Evolutionary conservation across 1,140 invertebrate genomes (phyloP).

Genomic region (Drosophila auraria): DNA sequence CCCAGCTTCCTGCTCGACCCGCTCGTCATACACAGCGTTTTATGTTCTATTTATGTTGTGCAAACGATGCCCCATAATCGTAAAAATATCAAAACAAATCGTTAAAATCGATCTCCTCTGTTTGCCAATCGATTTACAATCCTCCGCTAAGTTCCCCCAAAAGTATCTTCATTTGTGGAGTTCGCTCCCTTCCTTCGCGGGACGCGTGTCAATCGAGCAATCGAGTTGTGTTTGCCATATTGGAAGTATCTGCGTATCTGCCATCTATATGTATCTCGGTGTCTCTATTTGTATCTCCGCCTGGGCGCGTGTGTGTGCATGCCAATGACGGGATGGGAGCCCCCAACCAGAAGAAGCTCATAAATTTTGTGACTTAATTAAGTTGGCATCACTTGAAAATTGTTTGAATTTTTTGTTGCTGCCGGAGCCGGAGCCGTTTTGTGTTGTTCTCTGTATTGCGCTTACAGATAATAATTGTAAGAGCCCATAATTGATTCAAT

Average conservation of each 20-base stretch:
- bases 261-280: slow-evolving; percentile 24
- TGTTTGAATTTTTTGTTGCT: slow-evolving; percentile 67
- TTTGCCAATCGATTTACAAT: slow-evolving; percentile 60
- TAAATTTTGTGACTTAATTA: slow-evolving; percentile 83
- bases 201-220: slow-evolving; percentile 76
- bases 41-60: slow-evolving; percentile 85
- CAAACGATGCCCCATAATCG: slow-evolving; percentile 85
- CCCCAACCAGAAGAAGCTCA: slow-evolving; percentile 69
- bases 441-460: slow-evolving; percentile 42
- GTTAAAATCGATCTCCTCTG: slow-evolving; percentile 84
- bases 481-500: slow-evolving; percentile 70
- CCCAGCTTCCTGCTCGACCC: slow-evolving; percentile 28
- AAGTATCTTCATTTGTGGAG: slow-evolving; percentile 65
- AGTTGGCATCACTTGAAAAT: slow-evolving; percentile 82
- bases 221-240: slow-evolving; percentile 57
- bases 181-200: slow-evolving; percentile 15
- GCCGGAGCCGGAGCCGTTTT: neutral
- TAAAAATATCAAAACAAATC: slow-evolving; percentile 86
- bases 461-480: slow-evolving; percentile 76
- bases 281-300: slow-evolving; percentile 43
- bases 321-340: slow-evolving; percentile 38
- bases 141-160: slow-evolving; percentile 37
- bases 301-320: slow-evolving; percentile 28
- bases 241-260: slow-evolving; percentile 32
- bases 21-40: slow-evolving; percentile 70